Base-by-base conservation (phyloP, 1,140 invertebrate species). In the Planococcus citri region DNA sequence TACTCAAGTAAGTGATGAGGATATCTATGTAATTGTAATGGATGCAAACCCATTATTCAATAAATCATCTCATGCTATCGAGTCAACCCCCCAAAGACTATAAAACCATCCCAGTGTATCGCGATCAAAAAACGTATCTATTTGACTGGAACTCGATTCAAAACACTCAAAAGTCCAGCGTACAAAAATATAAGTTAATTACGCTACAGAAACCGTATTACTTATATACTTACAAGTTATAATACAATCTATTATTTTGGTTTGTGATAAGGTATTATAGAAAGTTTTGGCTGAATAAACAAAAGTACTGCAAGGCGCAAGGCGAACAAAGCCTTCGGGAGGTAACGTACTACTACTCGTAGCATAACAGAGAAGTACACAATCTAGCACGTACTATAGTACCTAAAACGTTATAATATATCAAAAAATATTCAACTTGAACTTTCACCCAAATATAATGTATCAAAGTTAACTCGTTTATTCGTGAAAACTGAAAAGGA, bases 121-220 rank as follows among this genome's bases (percentile, higher is more conserved):
- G n/a, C n/a, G n/a, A n/a, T n/a, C n/a, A n/a, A n/a, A n/a, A 33
- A 33, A 33, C 29, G 29, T 33, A 12, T 33, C n/a, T n/a, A 12
- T 33, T 33, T 33, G 29, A 33, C 29, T 33, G 29, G 12, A 33
- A 33, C 12, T 33, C 12, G 4, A 33, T 33, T 33, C 4, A 33
- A 33, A 33, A 33, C 4, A 33, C 29, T 33, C 29, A 33, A n/a
- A n/a, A 33, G 29, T 33, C 29, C 29, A 33, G 41, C 41, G 41
- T 51, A n/a, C n/a, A n/a, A n/a, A n/a, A n/a, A n/a, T n/a, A n/a
- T n/a, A 51, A 51, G 41, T 51, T 51, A 51, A 51, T 51, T 51
- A 51, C 12, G 41, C 10, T 17, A 20, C 17, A 17, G 17, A 51
- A 51, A 51, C 29, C 3, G 41, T 9, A 17, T 51, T 3, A 51